Evolutionary conservation across 2,888 invertebrate species (phyloP).

Genomic region (Trichogramma evanescens): DNA sequence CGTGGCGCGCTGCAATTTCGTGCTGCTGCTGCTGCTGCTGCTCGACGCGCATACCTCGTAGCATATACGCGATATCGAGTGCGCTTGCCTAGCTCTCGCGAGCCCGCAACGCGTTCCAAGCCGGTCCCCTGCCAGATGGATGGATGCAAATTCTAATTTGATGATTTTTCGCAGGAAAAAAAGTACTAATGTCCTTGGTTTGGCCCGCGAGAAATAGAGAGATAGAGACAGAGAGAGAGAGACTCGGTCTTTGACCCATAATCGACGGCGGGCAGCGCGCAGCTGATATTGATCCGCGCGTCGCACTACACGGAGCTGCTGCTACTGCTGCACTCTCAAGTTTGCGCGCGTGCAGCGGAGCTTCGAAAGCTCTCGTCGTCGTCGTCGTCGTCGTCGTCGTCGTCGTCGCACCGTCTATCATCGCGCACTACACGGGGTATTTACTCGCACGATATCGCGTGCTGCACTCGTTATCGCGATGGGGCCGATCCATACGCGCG

Average conservation of each 20-base stretch:
- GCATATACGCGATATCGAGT: too few species aligned
- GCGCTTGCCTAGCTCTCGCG: not conserved
- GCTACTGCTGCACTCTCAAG: not conserved
- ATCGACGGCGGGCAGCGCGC: too few species aligned
- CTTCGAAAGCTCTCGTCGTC: conserved; percentile 15
- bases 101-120: not conserved
- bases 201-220: too few species aligned
- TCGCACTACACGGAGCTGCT: not conserved
- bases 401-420: conserved; percentile 7
- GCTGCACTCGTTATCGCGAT: too few species aligned
- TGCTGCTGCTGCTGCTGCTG: conserved; percentile 23
- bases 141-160: too few species aligned
- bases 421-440: not conserved
- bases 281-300: too few species aligned
- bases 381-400: conserved; percentile 24
- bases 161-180: too few species aligned
- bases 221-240: too few species aligned
- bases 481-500: too few species aligned
- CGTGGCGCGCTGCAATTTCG: conserved; percentile 35
- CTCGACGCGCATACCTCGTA: conserved; percentile 19
- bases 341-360: not conserved
- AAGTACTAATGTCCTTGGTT: too few species aligned
- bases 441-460: too few species aligned
- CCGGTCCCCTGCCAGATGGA: not conserved
- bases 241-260: too few species aligned